Conservation (phyloP, 2,113 vertebrate species). For the Spheniscus mendiculus region DNA sequence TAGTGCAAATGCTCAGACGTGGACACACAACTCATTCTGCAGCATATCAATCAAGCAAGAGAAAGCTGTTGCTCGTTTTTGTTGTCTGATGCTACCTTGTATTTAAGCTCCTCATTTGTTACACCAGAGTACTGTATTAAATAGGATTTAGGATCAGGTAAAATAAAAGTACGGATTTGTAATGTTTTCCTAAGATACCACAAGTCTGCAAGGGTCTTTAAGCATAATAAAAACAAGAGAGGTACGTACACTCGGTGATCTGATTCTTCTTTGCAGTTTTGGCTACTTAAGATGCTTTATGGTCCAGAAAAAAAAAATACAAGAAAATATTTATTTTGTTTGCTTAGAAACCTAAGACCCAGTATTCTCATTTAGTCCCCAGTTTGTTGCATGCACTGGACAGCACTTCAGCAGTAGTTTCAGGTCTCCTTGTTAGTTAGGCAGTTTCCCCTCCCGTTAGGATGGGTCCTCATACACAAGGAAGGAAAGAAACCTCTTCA, state of each 20-base stretch:
- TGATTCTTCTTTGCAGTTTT: background rate
- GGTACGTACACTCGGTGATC: background rate
- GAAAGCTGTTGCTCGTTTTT: background rate
- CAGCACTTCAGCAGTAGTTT: background rate
- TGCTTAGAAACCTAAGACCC: background rate
- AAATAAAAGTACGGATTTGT: background rate
- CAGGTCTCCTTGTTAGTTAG: background rate
- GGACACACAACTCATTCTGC: background rate
- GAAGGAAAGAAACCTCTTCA: background rate
- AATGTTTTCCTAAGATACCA: background rate
- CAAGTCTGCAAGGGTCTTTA: background rate
- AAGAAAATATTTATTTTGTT: background rate
- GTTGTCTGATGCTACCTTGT: background rate
- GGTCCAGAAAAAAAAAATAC: background rate
- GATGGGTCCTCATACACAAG: background rate
- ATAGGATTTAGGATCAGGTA: background rate
- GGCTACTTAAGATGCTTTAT: background rate
- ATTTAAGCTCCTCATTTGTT: background rate
- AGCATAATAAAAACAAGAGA: background rate
- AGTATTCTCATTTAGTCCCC: background rate
- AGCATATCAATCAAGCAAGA: rapidly evolving
- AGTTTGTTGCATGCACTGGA: background rate
- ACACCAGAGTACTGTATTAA: background rate
- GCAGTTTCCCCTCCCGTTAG: background rate
- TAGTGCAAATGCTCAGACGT: rapidly evolving